Percentiles rank a stretch among this genome's conserved stretches.
Conservation (phyloP, 2,888 invertebrate genomes). For the Ophion ventricosus region DNA sequence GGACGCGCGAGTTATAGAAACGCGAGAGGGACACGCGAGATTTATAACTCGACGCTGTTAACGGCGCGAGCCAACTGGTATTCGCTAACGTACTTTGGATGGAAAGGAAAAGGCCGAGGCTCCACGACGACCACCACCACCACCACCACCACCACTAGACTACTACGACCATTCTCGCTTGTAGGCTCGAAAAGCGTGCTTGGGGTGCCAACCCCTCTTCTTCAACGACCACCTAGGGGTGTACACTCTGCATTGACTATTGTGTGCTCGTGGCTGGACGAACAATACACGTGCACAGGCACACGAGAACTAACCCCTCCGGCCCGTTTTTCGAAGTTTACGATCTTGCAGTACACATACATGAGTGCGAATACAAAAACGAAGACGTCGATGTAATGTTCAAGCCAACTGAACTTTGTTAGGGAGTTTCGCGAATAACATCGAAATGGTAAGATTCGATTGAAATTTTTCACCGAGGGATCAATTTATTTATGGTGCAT, state of each 20-base stretch:
- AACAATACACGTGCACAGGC: background rate
- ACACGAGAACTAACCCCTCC: background rate
- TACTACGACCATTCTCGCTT: conserved; percentile 51
- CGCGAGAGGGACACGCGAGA: conserved; percentile 31
- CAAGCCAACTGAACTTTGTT: background rate
- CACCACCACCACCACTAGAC: background rate
- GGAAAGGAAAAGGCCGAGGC: conserved; percentile 66
- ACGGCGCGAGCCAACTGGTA: conserved; percentile 70
- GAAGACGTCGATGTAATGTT: too few relatives aligned
- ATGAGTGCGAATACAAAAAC: background rate
- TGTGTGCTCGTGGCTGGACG: conserved; percentile 53
- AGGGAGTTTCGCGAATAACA: too few relatives aligned
- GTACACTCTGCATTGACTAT: conserved; percentile 71
- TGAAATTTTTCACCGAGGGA: too few relatives aligned
- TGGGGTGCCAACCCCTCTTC: conserved; percentile 67
- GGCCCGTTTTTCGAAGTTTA: background rate
- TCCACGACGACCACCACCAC: conserved; percentile 62
- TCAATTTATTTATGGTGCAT: too few relatives aligned
- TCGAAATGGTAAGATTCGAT: too few relatives aligned
- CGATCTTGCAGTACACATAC: conserved; percentile 4
- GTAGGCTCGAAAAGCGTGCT: conserved; percentile 28
- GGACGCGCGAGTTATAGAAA: conserved; percentile 27
- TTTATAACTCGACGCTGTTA: conserved; percentile 50
- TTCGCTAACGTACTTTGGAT: conserved; percentile 72
- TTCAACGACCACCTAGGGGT: conserved; percentile 64